Conservation (phyloP, 2,113 vertebrate genomes). For the Harpagus bidentatus region DNA sequence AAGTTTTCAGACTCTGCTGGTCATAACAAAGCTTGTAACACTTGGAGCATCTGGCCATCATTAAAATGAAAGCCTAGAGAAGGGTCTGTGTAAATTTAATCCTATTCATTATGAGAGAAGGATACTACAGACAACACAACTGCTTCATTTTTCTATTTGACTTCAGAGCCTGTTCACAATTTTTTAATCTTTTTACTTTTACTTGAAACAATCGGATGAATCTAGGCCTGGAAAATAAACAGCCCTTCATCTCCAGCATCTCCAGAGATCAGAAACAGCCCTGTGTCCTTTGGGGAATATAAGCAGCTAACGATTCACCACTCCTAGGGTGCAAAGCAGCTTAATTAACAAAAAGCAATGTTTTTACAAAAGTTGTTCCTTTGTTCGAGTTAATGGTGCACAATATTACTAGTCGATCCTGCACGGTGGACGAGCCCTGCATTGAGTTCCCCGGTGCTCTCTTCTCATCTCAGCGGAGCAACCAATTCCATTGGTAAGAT, state of each 20-base stretch:
- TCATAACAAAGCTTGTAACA: neutral
- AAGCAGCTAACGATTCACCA: slow-evolving; percentile 21
- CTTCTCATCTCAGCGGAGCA: neutral
- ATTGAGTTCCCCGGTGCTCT: neutral
- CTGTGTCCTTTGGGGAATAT: neutral
- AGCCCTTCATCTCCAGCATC: neutral
- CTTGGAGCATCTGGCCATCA: neutral
- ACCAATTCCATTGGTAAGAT: neutral
- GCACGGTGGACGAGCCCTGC: neutral
- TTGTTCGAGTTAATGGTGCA: slow-evolving; percentile 28
- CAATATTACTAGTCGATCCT: neutral
- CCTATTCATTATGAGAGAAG: neutral
- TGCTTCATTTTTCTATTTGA: neutral
- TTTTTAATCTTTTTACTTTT: neutral
- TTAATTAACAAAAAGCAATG: slow-evolving; percentile 57
- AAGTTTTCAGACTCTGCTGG: neutral
- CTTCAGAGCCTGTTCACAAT: neutral
- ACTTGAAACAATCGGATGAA: slow-evolving; percentile 31
- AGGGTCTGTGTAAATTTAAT: neutral
- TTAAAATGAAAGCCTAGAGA: neutral
- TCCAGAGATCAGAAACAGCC: neutral
- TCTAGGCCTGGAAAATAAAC: slow-evolving; percentile 26
- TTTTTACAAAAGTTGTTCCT: neutral
- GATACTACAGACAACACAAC: neutral
- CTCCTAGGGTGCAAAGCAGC: slow-evolving; percentile 5